phyloP scores from a whole-genome alignment of 2,113 vertebrate genomes.

The Rhinolophus ferrumequinum region DNA sequence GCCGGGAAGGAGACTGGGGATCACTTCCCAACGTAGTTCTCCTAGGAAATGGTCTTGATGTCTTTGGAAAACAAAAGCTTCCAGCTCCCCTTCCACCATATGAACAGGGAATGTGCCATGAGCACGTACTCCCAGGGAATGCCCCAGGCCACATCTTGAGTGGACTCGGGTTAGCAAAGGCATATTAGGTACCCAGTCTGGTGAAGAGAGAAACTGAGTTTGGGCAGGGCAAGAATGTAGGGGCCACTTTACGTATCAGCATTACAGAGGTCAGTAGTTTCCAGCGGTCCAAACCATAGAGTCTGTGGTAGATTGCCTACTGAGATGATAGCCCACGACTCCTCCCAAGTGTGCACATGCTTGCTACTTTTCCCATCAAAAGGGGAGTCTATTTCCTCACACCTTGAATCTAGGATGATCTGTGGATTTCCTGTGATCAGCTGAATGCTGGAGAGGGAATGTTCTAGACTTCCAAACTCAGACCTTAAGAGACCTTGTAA shows the following conservation, averaged over 20 bases:
- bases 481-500: not conserved
- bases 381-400: not conserved
- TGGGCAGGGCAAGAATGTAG: not conserved
- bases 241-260: not conserved
- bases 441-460: not conserved
- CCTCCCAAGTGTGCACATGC: not conserved
- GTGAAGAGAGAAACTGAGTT: not conserved
- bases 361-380: not conserved
- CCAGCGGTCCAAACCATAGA: not conserved
- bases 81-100: not conserved
- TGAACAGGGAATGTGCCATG: not conserved
- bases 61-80: not conserved
- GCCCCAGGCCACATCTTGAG: not conserved
- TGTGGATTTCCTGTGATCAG: not conserved
- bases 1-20: not conserved
- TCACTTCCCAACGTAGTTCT: not conserved
- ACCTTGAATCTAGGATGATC: not conserved
- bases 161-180: not conserved
- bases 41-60: not conserved
- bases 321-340: not conserved
- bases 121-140: not conserved
- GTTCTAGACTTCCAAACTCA: slow-evolving; percentile 20
- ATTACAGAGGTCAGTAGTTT: not conserved
- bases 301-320: not conserved
- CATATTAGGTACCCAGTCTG: not conserved